Evolutionary conservation across 1,140 invertebrate species (phyloP), one percentile per base, ranked within the genome.

Genomic region (Hycleus cichorii): DNA sequence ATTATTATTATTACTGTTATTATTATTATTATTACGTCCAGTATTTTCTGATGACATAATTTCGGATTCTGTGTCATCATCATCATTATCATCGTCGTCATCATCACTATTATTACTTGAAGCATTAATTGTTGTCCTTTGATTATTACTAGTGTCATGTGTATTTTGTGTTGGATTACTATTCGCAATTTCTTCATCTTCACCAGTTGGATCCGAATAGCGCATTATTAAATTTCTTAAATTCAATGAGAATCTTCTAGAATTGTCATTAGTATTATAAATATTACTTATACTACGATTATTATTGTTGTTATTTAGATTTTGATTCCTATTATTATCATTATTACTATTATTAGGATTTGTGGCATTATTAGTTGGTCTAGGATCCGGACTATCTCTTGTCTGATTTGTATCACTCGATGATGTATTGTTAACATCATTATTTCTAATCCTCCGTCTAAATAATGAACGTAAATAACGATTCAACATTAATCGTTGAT

Each of bases 401-500:
- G 55, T 26, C 9, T 25, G 44, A 47, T 55, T 49, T 12, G 27
- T 52, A 12, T 57, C 40, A 11, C 39, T 49, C 7, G 47, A 46
- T 24, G 47, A 26, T 26, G 54, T 48, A 47, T 46, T 26, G 6
- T 11, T 26, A 4, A 11, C 25, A 3, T 11, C 1, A 38, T 46
- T 55, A 12, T 55, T 42, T 6, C 10, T 40, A 8, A 24, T 12
- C 1, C 52, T 45, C 18, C 47, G 42, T 4, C 44, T 6, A 38
- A 47, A 47, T 9, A 66, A 59, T 2, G 53, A 62, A 10, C 64
- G 53, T 50, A 66, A 58, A 52, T 58, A 64, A 25, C 63, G 58
- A 46, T 48, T 49, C 5, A 61, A 43, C 26, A 72, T 54, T 12
- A 62, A 49, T 47, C 65, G 65, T 24, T 67, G 53, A 46, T 70